Conservation (phyloP, 2,888 invertebrate species). For the Ectemnius cavifrons region DNA sequence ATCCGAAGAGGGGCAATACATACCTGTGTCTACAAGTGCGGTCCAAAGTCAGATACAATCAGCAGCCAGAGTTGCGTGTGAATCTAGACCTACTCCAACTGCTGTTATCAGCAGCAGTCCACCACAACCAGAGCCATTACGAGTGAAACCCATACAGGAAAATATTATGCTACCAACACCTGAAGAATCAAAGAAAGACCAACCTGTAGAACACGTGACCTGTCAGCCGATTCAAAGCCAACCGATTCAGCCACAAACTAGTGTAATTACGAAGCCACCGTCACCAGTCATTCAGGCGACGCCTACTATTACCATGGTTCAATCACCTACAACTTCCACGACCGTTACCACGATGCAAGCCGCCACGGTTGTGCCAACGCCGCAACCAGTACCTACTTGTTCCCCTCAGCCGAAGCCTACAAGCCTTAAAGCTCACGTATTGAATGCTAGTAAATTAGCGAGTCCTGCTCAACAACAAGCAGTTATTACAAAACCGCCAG, state of each 20-base stretch:
- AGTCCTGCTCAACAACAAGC: conserved; percentile 64
- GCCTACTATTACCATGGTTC: conserved; percentile 55
- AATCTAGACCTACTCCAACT: conserved; percentile 36
- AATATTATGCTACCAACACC: conserved; percentile 75
- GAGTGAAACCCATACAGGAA: conserved; percentile 74
- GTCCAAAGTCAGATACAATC: conserved; percentile 57
- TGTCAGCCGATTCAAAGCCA: conserved; percentile 36
- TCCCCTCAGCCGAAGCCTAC: conserved; percentile 77
- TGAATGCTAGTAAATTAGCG: conserved; percentile 77
- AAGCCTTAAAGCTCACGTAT: conserved; percentile 83
- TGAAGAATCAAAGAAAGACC: conserved; percentile 61
- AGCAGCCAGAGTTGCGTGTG: conserved; percentile 58
- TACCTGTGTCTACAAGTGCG: conserved; percentile 79
- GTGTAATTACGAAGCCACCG: conserved; percentile 70
- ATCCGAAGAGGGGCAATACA: conserved; percentile 85
- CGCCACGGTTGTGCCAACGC: conserved; percentile 32
- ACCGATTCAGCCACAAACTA: conserved; percentile 59
- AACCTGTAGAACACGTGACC: conserved; percentile 39
- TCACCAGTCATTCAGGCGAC: conserved; percentile 64
- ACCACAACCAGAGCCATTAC: conserved; percentile 29
- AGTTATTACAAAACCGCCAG: conserved; percentile 66
- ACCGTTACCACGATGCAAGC: conserved; percentile 51
- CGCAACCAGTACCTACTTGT: conserved; percentile 35
- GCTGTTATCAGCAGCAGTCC: conserved; percentile 47
- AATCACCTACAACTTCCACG: conserved; percentile 54